Conservation (phyloP, 2,113 vertebrate genomes). For the Sinocyclocheilus rhinocerous region DNA sequence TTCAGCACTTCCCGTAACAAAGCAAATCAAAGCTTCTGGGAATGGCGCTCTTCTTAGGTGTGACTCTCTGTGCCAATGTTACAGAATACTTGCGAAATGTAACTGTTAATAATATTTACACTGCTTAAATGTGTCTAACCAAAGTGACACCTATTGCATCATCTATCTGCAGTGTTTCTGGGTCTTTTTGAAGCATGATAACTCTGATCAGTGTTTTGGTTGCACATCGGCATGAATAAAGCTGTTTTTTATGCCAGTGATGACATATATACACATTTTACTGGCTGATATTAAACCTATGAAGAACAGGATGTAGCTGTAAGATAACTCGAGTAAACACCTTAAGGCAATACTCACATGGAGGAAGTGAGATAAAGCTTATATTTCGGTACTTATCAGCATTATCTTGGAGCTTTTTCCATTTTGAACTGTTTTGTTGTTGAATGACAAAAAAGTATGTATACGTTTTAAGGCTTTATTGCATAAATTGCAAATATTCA, state of each 20-base stretch:
- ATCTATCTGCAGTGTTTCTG: neutral
- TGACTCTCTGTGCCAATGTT: constrained; percentile 35
- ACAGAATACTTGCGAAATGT: constrained; percentile 10
- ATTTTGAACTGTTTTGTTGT: neutral
- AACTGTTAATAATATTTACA: neutral
- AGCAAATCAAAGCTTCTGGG: too few species aligned
- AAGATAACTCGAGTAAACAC: neutral
- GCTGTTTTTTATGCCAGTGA: neutral
- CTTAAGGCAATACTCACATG: neutral
- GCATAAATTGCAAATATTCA: neutral
- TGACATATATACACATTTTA: neutral
- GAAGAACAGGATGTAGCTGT: neutral
- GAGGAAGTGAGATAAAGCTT: neutral
- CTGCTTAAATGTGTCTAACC: neutral
- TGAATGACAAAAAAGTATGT: neutral
- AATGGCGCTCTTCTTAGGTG: constrained; percentile 31
- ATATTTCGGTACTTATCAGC: neutral
- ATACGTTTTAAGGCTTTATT: neutral
- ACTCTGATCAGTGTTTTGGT: neutral
- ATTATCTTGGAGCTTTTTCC: neutral
- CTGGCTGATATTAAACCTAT: neutral
- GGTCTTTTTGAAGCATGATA: neutral
- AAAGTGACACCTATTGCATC: neutral
- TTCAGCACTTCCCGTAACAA: constrained; percentile 42
- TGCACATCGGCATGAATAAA: neutral